phyloP scores from a whole-genome alignment of 2,888 invertebrate genomes.

The Ephialtes manifestator region DNA sequence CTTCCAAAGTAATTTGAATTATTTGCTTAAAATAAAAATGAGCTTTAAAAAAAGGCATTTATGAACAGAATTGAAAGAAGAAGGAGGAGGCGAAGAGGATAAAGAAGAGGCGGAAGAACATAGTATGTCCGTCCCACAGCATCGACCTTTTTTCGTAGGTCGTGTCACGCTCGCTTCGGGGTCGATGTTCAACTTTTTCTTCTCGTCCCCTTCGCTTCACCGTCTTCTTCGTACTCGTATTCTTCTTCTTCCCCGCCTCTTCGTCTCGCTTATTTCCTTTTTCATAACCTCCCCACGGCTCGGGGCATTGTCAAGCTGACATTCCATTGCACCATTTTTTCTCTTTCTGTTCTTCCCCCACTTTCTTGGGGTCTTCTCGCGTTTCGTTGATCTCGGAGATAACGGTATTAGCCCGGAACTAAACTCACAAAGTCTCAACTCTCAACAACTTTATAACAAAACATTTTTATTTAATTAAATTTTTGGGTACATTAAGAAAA shows the following conservation, averaged over 20 bases:
- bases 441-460: not conserved
- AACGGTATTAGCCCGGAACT: constrained; percentile 42
- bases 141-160: constrained; percentile 45
- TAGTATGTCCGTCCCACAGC: constrained; percentile 40
- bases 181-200: constrained; percentile 39
- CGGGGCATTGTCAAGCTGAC: constrained; percentile 42
- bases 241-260: not conserved
- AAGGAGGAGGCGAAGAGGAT: constrained; percentile 34
- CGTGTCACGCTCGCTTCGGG: constrained; percentile 39
- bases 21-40: not conserved
- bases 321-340: constrained; percentile 43
- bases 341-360: not conserved
- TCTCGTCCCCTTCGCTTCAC: not conserved
- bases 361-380: constrained; percentile 19
- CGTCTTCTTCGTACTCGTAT: not conserved
- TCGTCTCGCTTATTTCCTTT: constrained; percentile 54
- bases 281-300: constrained; percentile 27
- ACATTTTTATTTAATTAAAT: not conserved
- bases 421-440: constrained; percentile 4
- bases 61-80: constrained; percentile 58
- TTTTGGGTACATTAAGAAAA: not conserved
- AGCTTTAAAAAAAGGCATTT: constrained; percentile 30
- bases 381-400: constrained; percentile 69
- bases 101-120: constrained; percentile 32
- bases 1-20: not conserved